A percentile compares a stretch with the other conserved stretches of the same genome.
Conservation (phyloP, 2,797 vertebrate genomes). For the Sphaeramia orbicularis region DNA sequence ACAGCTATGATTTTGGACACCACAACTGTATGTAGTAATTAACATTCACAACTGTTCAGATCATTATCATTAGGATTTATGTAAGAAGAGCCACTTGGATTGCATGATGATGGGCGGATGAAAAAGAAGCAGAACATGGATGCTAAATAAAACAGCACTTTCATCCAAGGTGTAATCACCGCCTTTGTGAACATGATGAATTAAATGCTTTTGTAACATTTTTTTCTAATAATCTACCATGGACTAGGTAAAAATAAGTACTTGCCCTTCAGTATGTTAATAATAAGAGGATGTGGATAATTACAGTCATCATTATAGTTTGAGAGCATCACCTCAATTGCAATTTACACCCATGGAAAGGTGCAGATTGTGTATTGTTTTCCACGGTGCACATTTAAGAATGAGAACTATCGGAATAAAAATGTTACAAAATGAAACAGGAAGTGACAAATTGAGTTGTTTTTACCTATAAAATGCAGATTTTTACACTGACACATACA, state of each 20-base stretch:
- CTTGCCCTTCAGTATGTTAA: slow-evolving; percentile 21
- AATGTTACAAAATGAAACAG: too few relatives aligned
- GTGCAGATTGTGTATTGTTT: slow-evolving; percentile 23
- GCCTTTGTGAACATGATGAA: slow-evolving; percentile 57
- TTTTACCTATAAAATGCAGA: too few relatives aligned
- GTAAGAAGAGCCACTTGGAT: slow-evolving; percentile 35
- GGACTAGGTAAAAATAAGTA: not conserved
- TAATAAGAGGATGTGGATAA: slow-evolving; percentile 26
- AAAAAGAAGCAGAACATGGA: slow-evolving; percentile 21
- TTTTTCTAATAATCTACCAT: slow-evolving; percentile 18
- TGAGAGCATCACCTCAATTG: slow-evolving; percentile 15
- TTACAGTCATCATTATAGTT: slow-evolving; percentile 49
- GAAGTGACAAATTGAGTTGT: too few relatives aligned
- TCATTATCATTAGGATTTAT: slow-evolving; percentile 53
- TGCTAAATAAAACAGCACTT: slow-evolving; percentile 23
- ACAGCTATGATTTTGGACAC: slow-evolving; percentile 14
- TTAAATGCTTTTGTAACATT: slow-evolving; percentile 34
- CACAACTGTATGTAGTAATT: slow-evolving; percentile 31
- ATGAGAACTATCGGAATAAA: too few relatives aligned
- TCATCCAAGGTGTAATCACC: slow-evolving; percentile 47
- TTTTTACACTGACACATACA: too few relatives aligned
- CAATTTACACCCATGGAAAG: not conserved
- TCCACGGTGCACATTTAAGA: not conserved
- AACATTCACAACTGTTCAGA: slow-evolving; percentile 39
- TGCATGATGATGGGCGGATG: slow-evolving; percentile 33